Percentiles rank a stretch among this genome's conserved stretches.
These are phyloP conservation scores for Aleiodes testaceus DNA, from an alignment of 2,888 invertebrate genomes.

Conservation along the genomic window DNA sequence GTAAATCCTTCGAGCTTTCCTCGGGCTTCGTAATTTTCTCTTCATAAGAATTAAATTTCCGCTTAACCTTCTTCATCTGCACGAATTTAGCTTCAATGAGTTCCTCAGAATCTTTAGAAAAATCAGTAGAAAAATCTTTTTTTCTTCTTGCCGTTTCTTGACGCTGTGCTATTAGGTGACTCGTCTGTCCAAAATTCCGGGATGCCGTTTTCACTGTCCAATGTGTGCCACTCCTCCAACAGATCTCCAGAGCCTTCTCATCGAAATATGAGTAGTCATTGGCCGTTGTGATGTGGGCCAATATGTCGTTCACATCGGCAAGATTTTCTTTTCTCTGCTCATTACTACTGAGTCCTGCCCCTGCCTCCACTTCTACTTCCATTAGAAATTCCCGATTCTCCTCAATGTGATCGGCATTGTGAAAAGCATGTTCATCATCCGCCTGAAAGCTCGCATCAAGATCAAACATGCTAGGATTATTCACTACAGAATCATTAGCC, in stretches of 20 bases:
- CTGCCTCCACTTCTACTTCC: slow-evolving; percentile 35
- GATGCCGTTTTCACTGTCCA: slow-evolving; percentile 82
- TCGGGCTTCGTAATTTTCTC: slow-evolving; percentile 57
- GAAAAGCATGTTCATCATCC: neutral
- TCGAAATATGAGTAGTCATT: slow-evolving; percentile 17
- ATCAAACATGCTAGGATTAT: slow-evolving; percentile 59
- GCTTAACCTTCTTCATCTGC: slow-evolving; percentile 9
- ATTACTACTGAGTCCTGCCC: slow-evolving; percentile 35
- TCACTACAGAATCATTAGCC: slow-evolving; percentile 35
- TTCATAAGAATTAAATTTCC: slow-evolving; percentile 52
- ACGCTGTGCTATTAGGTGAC: slow-evolving; percentile 41
- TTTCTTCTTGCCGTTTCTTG: slow-evolving; percentile 51
- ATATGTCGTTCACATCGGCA: neutral
- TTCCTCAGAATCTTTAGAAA: slow-evolving; percentile 36
- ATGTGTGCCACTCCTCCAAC: slow-evolving; percentile 71
- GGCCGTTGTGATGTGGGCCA: neutral
- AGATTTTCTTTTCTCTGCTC: neutral
- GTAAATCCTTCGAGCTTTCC: slow-evolving; percentile 55
- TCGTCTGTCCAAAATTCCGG: slow-evolving; percentile 61
- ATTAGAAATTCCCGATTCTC: slow-evolving; percentile 49
- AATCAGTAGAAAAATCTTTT: slow-evolving; percentile 52
- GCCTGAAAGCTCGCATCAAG: slow-evolving; percentile 59
- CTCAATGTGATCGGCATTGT: slow-evolving; percentile 47
- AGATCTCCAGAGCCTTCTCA: slow-evolving; percentile 40
- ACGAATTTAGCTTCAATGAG: slow-evolving; percentile 31